phyloP scores from a whole-genome alignment of 2,113 vertebrate genomes.

The Pardalotus punctatus region DNA sequence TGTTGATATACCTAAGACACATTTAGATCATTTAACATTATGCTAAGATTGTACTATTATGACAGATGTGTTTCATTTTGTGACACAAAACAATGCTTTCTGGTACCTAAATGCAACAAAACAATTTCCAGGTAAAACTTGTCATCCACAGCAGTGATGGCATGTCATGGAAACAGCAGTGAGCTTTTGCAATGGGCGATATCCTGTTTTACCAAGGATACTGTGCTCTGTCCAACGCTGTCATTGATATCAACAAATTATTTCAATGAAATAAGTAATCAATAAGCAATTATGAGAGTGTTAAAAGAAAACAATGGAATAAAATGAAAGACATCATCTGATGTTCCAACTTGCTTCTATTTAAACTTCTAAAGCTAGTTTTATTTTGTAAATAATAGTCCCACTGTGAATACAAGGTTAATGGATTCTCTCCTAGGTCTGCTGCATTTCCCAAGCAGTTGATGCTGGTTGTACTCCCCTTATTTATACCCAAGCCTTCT shows the following conservation, averaged over 20 bases:
- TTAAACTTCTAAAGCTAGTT: not conserved
- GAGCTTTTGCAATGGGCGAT: not conserved
- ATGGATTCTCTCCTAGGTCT: not conserved
- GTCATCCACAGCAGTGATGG: not conserved
- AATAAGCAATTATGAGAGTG: not conserved
- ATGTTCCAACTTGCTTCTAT: not conserved
- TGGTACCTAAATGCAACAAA: not conserved
- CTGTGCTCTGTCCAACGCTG: not conserved
- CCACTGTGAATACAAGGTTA: not conserved
- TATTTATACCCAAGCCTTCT: not conserved
- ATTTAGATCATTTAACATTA: not conserved
- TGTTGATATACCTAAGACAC: not conserved
- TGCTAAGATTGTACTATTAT: not conserved
- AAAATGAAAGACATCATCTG: not conserved
- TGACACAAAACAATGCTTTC: not conserved
- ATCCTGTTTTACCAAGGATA: not conserved
- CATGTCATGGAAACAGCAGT: accelerated
- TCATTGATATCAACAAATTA: not conserved
- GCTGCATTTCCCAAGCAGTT: not conserved
- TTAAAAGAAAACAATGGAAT: not conserved
- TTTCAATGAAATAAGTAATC: not conserved
- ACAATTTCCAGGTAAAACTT: not conserved
- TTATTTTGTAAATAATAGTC: not conserved
- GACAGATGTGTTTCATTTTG: not conserved
- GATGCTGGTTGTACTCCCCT: not conserved